A percentile compares a stretch with the other conserved stretches of the same genome.
Evolutionary conservation across 1,140 invertebrate species (phyloP).

Genomic region (Sminthurides bifidus): DNA sequence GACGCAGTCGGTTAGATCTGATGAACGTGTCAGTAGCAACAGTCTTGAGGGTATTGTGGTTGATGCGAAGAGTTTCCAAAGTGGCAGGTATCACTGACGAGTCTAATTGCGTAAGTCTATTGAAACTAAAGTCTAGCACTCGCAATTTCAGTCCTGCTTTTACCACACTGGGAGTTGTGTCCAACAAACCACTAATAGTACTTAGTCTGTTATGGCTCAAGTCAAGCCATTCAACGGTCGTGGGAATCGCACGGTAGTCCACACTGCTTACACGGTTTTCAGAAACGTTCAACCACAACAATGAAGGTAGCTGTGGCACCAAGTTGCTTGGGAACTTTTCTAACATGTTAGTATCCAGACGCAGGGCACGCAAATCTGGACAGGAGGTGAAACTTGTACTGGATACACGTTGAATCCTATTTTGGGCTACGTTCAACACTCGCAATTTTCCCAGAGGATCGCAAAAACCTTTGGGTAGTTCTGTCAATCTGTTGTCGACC

Average conservation of each 20-base stretch:
- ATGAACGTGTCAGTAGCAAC: conserved; percentile 82
- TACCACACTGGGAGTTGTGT: conserved; percentile 41
- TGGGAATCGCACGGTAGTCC: conserved; percentile 82
- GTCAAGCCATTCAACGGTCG: conserved; percentile 75
- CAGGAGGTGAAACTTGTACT: conserved; percentile 70
- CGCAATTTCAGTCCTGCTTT: conserved; percentile 40
- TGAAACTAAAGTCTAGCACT: conserved; percentile 70
- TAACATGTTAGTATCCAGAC: conserved; percentile 76
- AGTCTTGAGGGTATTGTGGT: conserved; percentile 72
- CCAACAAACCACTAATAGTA: conserved; percentile 53
- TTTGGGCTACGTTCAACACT: conserved; percentile 74
- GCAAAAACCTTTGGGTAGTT: conserved; percentile 71
- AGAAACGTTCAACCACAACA: conserved; percentile 83
- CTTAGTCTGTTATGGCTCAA: conserved; percentile 75
- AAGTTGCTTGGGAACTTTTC: conserved; percentile 65
- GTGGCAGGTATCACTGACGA: conserved; percentile 63
- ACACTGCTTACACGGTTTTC: conserved; percentile 79
- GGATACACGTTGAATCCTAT: conserved; percentile 68
- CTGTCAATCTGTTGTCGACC: conserved; percentile 74
- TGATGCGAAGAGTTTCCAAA: conserved; percentile 62
- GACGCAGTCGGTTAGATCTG: conserved; percentile 74
- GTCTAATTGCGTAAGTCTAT: conserved; percentile 64
- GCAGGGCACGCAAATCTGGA: conserved; percentile 67
- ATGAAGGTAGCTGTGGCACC: conserved; percentile 68
- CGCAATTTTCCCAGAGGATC: conserved; percentile 67